Evolutionary conservation across 2,797 vertebrate genomes (phyloP).

Genomic region (Mastacembelus armatus): DNA sequence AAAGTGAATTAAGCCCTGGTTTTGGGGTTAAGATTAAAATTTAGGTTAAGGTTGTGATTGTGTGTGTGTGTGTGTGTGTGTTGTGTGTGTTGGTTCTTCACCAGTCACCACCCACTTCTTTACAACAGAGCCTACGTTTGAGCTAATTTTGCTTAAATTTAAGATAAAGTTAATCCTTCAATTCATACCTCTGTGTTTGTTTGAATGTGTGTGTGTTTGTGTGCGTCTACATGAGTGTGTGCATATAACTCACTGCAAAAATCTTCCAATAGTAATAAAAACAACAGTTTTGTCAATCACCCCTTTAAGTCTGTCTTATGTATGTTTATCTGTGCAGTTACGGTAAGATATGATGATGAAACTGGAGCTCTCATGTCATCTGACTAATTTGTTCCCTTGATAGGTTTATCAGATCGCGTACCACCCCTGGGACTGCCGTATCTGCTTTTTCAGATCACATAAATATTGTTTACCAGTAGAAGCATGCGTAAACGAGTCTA

Average conservation of each 20-base stretch:
- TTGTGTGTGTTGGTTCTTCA: constrained; percentile 21
- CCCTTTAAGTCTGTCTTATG: constrained; percentile 33
- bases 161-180: background rate
- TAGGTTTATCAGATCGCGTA: constrained; percentile 74
- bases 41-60: too few relatives aligned
- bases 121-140: constrained; percentile 25
- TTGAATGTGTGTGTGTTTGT: background rate
- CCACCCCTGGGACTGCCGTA: constrained; percentile 70
- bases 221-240: constrained; percentile 30
- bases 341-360: constrained; percentile 64
- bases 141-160: background rate
- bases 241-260: background rate
- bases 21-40: too few relatives aligned
- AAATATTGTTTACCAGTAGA: constrained; percentile 82
- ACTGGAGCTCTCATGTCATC: constrained; percentile 66
- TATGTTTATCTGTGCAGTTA: constrained; percentile 53
- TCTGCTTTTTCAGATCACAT: constrained; percentile 75
- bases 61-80: constrained; percentile 34
- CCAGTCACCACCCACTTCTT: constrained; percentile 46
- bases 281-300: constrained; percentile 30
- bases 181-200: background rate
- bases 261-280: constrained; percentile 44
- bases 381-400: constrained; percentile 73
- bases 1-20: too few relatives aligned
- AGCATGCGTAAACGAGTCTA: constrained; percentile 69